A percentile compares a stretch with the other conserved stretches of the same genome.
phyloP scores from a whole-genome alignment of 2,888 invertebrate species.

The Aproaerema taeniolella region DNA sequence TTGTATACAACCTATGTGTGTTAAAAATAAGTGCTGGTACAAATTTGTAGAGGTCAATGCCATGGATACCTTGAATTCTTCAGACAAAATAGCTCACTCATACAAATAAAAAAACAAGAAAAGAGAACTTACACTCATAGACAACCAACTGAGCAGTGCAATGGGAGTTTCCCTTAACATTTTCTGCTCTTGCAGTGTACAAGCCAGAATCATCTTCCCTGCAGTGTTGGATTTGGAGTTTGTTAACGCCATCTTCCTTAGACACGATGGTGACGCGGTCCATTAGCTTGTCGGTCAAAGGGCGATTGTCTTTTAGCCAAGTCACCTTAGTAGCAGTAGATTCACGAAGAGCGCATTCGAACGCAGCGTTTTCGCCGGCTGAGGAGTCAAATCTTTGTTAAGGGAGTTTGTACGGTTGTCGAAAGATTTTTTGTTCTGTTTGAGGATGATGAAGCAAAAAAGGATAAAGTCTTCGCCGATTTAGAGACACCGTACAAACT shows the following conservation, averaged over 20 bases:
- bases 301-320: slow-evolving; percentile 94
- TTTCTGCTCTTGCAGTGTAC: slow-evolving; percentile 93
- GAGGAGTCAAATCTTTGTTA: slow-evolving; percentile 53
- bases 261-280: slow-evolving; percentile 83
- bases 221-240: slow-evolving; percentile 86
- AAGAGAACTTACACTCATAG: slow-evolving; percentile 83
- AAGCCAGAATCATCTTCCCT: slow-evolving; percentile 89
- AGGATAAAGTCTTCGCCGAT: background rate
- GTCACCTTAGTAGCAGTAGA: slow-evolving; percentile 80
- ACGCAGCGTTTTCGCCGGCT: slow-evolving; percentile 90
- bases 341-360: slow-evolving; percentile 85
- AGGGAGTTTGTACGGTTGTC: slow-evolving; percentile 43
- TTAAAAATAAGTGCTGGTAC: too few species aligned
- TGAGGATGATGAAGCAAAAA: too few species aligned
- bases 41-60: too few species aligned
- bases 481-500: slow-evolving; percentile 42
- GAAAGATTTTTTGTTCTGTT: too few species aligned
- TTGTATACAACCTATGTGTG: too few species aligned
- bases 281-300: slow-evolving; percentile 84
- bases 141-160: slow-evolving; percentile 93
- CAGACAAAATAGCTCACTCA: slow-evolving; percentile 17
- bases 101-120: slow-evolving; percentile 10
- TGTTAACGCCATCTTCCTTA: slow-evolving; percentile 77
- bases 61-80: too few species aligned
- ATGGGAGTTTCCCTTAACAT: slow-evolving; percentile 86